Evolutionary conservation across 92 coral and sea anemone species (phyloP), one percentile per base, ranked within the genome.

Genomic region (Nematostella vectensis): DNA sequence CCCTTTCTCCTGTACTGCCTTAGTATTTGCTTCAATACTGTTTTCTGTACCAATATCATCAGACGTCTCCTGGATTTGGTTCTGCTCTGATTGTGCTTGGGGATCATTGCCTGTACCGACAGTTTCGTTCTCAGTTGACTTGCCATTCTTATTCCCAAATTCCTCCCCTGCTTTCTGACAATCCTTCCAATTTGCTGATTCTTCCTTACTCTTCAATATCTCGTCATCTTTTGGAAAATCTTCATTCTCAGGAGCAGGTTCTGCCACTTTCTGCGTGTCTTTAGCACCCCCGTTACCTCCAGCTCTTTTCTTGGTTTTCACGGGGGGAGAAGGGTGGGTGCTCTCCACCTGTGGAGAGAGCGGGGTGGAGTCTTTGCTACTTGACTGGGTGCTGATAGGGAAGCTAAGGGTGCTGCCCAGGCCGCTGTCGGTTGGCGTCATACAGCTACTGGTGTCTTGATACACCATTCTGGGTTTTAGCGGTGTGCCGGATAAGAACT

Each of bases 401-500:
- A 71, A 64, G 47, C 95, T 85, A 31, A 70, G 80, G 18, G 68
- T 64, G 48, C 95, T 85, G 17, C 95, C 95, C 61, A 85, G 54
- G 1, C 95, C 95, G 56, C 95, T 85, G 62, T 85, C 95, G 0
- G 83, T 70, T 2, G 95, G 87, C 25, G 87, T 85, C 54, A 85
- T 74, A 55, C 80, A 88, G 44, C 88, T 89, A 25, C 63, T 74
- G 54, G 56, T 85, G 55, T 74, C 64, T 22, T 76, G 76, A 33
- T 71, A 76, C 30, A 67, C 82, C 45, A 67, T 30, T 27, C 79
- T 75, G n/a, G 83, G 50, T 50, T 76, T 78, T 20, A 73, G 58
- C 6, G 95, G 95, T 3, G 95, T 77, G 16, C 98, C 98, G 19
- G 98, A 91, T 0, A 91, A 93, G 57, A 91, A 91, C 68, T 91